These are phyloP conservation scores for Phrynocephalus versicolor DNA, from an alignment of 2,113 vertebrate species.

Conservation along the genomic window DNA sequence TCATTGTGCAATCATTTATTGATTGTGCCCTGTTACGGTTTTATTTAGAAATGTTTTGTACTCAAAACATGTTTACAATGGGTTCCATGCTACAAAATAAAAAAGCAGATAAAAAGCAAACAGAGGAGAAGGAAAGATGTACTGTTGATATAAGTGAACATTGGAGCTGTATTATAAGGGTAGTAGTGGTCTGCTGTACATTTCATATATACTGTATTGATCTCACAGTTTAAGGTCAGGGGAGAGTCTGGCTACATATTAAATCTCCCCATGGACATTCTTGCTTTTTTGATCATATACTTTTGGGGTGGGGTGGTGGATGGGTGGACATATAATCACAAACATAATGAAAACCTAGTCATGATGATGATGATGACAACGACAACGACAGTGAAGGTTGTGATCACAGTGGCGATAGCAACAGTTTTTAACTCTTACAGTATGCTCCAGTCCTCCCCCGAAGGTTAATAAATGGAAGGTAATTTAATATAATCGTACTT, in stretches of 20 bases:
- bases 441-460: not conserved
- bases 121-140: slow-evolving; percentile 3
- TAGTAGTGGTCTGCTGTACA: not conserved
- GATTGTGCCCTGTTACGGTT: slow-evolving; percentile 17
- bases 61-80: slow-evolving; percentile 41
- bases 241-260: not conserved
- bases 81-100: slow-evolving; percentile 4
- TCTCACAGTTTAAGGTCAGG: not conserved
- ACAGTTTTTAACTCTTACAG: no score
- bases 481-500: not conserved
- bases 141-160: not conserved
- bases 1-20: not conserved
- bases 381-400: not conserved
- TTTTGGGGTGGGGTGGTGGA: no score
- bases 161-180: not conserved
- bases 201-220: not conserved
- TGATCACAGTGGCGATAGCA: no score
- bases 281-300: no score
- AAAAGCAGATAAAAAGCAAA: slow-evolving; percentile 4
- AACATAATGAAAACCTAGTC: not conserved
- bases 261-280: no score
- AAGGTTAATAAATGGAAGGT: not conserved
- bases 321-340: not conserved
- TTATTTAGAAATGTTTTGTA: slow-evolving; percentile 22
- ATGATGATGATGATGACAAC: not conserved